Percentiles rank a stretch among this genome's conserved stretches.
Evolutionary conservation across 1,140 invertebrate genomes (phyloP).

Genomic region (Zaprionus vittiger): DNA sequence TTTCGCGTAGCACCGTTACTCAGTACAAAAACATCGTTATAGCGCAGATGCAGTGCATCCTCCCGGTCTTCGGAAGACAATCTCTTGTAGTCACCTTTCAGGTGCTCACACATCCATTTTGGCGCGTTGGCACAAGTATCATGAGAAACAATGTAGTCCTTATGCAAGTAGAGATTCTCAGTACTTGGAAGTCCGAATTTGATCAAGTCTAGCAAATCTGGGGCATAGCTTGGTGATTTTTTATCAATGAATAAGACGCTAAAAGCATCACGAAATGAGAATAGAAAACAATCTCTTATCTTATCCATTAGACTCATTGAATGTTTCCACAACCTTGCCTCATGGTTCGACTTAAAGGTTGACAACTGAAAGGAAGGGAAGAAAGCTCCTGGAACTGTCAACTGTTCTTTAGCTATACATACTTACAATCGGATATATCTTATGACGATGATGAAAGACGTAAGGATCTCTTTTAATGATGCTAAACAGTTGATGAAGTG

Average conservation of each 20-base stretch:
- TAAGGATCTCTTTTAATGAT: constrained; percentile 56
- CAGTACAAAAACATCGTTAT: constrained; percentile 64
- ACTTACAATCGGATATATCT: constrained; percentile 63
- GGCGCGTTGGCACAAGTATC: constrained; percentile 50
- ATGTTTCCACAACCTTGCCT: constrained; percentile 56
- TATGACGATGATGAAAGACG: constrained; percentile 57
- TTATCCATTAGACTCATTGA: constrained; percentile 33
- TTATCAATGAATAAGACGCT: constrained; percentile 34
- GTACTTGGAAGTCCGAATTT: constrained; percentile 65
- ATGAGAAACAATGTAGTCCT: constrained; percentile 67
- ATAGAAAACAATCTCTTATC: constrained; percentile 42
- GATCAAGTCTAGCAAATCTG: constrained; percentile 54
- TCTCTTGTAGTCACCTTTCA: constrained; percentile 44
- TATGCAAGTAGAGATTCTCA: constrained; percentile 60
- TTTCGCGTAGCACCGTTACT: constrained; percentile 43
- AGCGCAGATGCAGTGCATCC: constrained; percentile 51
- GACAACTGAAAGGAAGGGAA: constrained; percentile 38
- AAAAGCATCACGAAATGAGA: constrained; percentile 42
- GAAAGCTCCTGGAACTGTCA: neutral
- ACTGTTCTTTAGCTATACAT: neutral
- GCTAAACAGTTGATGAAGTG: constrained; percentile 48
- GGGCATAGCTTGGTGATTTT: constrained; percentile 1
- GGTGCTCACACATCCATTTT: constrained; percentile 66
- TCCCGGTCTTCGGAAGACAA: constrained; percentile 18
- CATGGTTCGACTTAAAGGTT: constrained; percentile 60